A percentile compares a stretch with the other conserved stretches of the same genome.
Conservation (phyloP, 2,113 vertebrate species). For the Barbus barbus region DNA sequence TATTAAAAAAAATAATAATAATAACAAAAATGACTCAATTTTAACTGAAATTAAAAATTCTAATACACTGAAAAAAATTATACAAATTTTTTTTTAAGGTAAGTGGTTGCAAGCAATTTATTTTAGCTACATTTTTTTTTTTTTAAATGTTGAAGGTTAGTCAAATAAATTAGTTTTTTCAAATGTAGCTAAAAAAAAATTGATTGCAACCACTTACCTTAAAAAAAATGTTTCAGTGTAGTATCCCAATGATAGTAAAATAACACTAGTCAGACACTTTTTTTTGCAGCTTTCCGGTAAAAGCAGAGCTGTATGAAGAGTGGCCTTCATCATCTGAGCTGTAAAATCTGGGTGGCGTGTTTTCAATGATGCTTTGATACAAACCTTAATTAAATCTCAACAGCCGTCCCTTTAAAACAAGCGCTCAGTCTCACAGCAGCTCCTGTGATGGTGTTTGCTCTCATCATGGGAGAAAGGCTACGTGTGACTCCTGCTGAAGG, state of each 20-base stretch:
- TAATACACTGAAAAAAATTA: no score
- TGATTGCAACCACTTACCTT: no score
- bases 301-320: background rate
- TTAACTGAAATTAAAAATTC: background rate
- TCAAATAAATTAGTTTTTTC: no score
- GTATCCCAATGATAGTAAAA: background rate
- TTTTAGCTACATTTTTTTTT: no score
- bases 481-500: conserved; percentile 56
- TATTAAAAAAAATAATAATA: background rate
- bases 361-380: conserved; percentile 16
- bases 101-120: no score
- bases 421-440: background rate
- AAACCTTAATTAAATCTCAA: conserved; percentile 9
- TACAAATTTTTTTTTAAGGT: no score
- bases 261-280: background rate
- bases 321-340: background rate
- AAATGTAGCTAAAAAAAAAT: no score
- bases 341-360: background rate
- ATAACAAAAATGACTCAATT: background rate
- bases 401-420: background rate
- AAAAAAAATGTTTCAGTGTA: no score
- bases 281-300: background rate
- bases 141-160: no score
- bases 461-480: background rate
- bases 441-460: background rate